These are phyloP conservation scores for Pterois miles DNA, from an alignment of 2,797 vertebrate species.

Conservation along the genomic window DNA sequence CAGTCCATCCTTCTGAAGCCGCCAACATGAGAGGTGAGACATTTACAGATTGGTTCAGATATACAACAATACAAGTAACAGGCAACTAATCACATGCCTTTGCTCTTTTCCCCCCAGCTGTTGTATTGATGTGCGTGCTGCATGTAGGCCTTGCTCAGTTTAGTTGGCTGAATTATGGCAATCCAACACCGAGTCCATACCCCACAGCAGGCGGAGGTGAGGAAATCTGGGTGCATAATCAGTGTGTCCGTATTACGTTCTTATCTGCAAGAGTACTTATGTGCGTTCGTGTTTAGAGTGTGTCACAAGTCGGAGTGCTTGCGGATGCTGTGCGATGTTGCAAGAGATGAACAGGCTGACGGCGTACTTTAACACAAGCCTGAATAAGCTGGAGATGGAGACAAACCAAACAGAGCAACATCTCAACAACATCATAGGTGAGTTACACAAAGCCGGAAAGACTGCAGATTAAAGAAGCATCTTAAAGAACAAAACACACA, in stretches of 20 bases:
- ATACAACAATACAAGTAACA: background rate
- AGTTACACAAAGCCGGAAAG: background rate
- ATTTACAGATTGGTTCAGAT: background rate
- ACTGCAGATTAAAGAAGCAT: background rate
- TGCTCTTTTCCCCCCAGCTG: constrained; percentile 51
- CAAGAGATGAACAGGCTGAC: constrained; percentile 55
- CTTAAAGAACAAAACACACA: background rate
- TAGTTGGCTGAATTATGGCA: background rate
- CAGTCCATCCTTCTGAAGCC: constrained; percentile 26
- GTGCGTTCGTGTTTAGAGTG: constrained; percentile 66
- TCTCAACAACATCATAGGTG: constrained; percentile 60
- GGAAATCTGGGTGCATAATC: background rate
- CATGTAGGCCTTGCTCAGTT: constrained; percentile 11
- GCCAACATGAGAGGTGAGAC: constrained; percentile 82
- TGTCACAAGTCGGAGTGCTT: constrained; percentile 49
- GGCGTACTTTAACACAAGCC: constrained; percentile 49
- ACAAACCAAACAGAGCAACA: constrained; percentile 1
- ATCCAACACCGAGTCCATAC: accelerated
- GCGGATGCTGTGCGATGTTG: constrained; percentile 79
- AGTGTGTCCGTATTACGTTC: background rate
- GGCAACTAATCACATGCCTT: background rate
- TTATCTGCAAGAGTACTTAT: background rate
- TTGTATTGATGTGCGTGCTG: constrained; percentile 73
- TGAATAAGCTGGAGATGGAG: constrained; percentile 41
- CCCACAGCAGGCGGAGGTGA: constrained; percentile 47